These are phyloP conservation scores for Cabera pusaria DNA, from an alignment of 2,888 invertebrate genomes.

Conservation along the genomic window DNA sequence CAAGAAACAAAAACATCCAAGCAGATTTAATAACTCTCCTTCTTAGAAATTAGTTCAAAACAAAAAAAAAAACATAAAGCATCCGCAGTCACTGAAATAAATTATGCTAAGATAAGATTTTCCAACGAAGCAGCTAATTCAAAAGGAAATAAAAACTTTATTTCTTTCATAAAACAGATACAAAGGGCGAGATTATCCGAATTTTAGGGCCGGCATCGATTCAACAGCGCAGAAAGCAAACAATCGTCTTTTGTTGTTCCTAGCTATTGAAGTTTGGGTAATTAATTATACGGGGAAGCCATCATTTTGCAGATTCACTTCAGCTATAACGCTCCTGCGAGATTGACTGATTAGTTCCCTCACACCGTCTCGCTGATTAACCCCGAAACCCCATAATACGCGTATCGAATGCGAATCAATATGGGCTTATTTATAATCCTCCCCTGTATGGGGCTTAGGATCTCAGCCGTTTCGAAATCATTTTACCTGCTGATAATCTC, in stretches of 20 bases:
- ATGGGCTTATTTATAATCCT: constrained; percentile 20
- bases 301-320: constrained; percentile 72
- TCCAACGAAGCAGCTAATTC: constrained; percentile 50
- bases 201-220: constrained; percentile 71
- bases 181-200: constrained; percentile 75
- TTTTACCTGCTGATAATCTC: too few species aligned
- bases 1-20: constrained; percentile 7
- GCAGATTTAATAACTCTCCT: constrained; percentile 11
- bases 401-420: constrained; percentile 23
- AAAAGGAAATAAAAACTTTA: constrained; percentile 70
- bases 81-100: constrained; percentile 29
- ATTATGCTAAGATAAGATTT: constrained; percentile 35
- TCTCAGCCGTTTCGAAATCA: constrained; percentile 4
- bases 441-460: constrained; percentile 12
- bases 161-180: constrained; percentile 72
- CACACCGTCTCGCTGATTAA: constrained; percentile 32
- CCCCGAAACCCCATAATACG: constrained; percentile 28
- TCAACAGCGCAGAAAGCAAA: constrained; percentile 72
- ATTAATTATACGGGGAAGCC: constrained; percentile 70
- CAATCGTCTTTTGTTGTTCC: constrained; percentile 75
- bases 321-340: constrained; percentile 50
- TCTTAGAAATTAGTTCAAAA: constrained; percentile 19
- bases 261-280: constrained; percentile 71
- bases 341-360: constrained; percentile 61
- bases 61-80: constrained; percentile 26